These are phyloP conservation scores for Prosapia bicincta DNA, from an alignment of 2,888 invertebrate genomes.

Conservation along the genomic window DNA sequence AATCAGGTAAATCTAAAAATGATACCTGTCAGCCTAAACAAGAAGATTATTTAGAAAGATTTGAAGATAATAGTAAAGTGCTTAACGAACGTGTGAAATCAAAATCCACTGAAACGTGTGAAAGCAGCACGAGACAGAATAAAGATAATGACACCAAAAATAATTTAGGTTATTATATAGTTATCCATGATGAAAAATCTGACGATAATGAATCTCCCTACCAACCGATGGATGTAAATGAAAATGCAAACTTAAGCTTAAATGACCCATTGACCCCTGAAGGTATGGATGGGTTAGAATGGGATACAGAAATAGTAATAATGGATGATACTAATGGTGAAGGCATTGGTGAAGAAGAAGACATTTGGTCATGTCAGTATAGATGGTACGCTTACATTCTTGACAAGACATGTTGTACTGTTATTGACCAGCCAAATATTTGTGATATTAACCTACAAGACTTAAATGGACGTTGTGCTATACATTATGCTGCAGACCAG, in stretches of 20 bases:
- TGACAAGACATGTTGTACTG: conserved; percentile 55
- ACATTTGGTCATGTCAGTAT: conserved; percentile 45
- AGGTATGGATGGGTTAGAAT: conserved; percentile 65
- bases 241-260: conserved; percentile 19
- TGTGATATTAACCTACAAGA: conserved; percentile 61
- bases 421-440: conserved; percentile 47
- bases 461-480: conserved; percentile 60
- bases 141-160: conserved; percentile 11
- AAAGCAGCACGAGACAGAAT: not conserved
- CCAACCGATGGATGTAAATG: conserved; percentile 12
- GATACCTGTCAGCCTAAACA: conserved; percentile 34
- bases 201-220: conserved; percentile 10
- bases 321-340: conserved; percentile 52
- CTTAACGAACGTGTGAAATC: not conserved
- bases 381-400: conserved; percentile 73
- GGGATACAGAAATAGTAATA: conserved; percentile 78
- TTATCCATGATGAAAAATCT: conserved; percentile 46
- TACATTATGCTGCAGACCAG: conserved; percentile 70
- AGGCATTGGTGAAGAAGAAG: conserved; percentile 48
- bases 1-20: conserved; percentile 45
- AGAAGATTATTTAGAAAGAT: not conserved
- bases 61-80: not conserved
- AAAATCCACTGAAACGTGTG: not conserved
- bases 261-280: conserved; percentile 50
- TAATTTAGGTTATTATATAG: conserved; percentile 50